Evolutionary conservation across 2,113 vertebrate species (phyloP).

Genomic region (Platanista minor): DNA sequence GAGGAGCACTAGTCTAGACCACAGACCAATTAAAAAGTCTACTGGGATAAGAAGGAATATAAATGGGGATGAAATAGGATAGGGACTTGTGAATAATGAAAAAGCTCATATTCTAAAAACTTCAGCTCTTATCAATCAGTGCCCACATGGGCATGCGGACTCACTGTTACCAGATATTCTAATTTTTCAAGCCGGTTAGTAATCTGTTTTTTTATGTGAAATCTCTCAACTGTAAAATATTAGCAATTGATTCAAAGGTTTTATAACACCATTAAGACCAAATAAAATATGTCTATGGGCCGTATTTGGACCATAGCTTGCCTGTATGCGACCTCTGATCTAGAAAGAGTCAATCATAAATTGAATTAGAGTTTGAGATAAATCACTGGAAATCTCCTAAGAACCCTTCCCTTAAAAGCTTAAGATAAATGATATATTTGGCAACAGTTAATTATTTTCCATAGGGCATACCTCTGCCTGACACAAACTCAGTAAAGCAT

Average conservation of each 20-base stretch:
- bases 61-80: neutral
- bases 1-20: neutral
- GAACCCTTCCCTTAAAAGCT: conserved; percentile 19
- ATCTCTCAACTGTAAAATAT: neutral
- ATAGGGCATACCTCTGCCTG: conserved; percentile 19
- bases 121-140: neutral
- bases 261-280: neutral
- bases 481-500: conserved; percentile 41
- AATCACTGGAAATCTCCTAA: conserved; percentile 44
- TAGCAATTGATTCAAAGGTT: conserved; percentile 22
- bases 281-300: neutral
- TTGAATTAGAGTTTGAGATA: conserved; percentile 41
- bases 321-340: neutral
- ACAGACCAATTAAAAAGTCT: neutral
- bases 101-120: neutral
- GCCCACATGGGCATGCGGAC: neutral
- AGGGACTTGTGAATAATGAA: neutral
- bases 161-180: neutral
- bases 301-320: neutral
- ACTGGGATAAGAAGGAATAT: neutral
- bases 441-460: conserved; percentile 58
- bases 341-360: conserved; percentile 27
- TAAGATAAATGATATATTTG: conserved; percentile 55
- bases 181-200: neutral
- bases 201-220: conserved; percentile 10